Percentiles rank a stretch among this genome's conserved stretches.
Evolutionary conservation across 2,113 vertebrate species (phyloP).

Genomic region (Hippocampus mohnikei): DNA sequence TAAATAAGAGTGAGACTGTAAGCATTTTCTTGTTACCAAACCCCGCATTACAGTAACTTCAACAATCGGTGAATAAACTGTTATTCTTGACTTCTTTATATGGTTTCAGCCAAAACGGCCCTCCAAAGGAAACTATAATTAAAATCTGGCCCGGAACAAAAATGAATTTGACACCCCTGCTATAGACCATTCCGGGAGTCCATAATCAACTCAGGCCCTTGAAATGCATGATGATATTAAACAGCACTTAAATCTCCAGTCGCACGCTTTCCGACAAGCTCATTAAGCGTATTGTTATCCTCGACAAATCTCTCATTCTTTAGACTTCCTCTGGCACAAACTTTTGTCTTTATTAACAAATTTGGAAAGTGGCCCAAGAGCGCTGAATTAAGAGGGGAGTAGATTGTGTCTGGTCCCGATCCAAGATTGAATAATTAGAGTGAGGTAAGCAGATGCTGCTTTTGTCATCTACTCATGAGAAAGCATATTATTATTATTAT

Average conservation of each 20-base stretch:
- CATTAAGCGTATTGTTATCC: slow-evolving; percentile 6
- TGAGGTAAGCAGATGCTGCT: neutral
- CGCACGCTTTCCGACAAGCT: slow-evolving; percentile 1
- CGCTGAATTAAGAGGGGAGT: neutral
- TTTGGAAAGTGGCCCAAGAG: neutral
- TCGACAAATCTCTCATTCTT: neutral
- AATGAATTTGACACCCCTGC: too few species aligned
- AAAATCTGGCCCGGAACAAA: too few species aligned
- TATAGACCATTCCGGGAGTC: neutral
- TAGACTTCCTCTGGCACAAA: slow-evolving; percentile 6
- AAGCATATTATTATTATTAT: neutral
- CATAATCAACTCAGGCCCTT: neutral
- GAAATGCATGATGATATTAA: slow-evolving; percentile 1
- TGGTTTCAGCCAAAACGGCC: too few species aligned
- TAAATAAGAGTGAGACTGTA: too few species aligned
- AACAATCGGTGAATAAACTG: too few species aligned
- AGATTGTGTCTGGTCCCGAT: neutral
- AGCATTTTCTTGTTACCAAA: too few species aligned
- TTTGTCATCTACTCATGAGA: neutral
- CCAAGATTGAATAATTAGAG: slow-evolving; percentile 3
- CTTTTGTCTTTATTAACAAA: slow-evolving; percentile 4
- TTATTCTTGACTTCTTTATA: too few species aligned
- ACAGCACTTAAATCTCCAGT: slow-evolving; percentile 6
- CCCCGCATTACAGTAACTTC: too few species aligned
- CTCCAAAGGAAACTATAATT: too few species aligned